A percentile compares a stretch with the other conserved stretches of the same genome.
Conservation (phyloP, 2,888 invertebrate genomes). For the Agrotis clavis region DNA sequence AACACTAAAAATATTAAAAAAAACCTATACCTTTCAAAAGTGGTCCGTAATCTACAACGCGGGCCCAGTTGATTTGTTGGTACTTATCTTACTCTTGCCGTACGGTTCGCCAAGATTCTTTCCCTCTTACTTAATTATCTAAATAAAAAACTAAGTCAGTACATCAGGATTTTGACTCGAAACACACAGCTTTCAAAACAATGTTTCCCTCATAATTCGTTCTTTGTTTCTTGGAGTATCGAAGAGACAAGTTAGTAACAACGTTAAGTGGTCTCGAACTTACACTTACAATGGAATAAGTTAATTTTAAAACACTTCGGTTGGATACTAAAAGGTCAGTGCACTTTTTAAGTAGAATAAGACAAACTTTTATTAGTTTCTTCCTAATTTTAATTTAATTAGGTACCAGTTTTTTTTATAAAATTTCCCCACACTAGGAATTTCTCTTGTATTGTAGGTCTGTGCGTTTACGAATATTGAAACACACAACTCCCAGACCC, state of each 20-base stretch:
- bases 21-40: too few relatives aligned
- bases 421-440: too few relatives aligned
- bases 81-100: too few relatives aligned
- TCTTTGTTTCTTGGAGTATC: constrained; percentile 33
- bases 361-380: neutral
- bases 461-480: neutral
- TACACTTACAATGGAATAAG: constrained; percentile 28
- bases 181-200: constrained; percentile 10
- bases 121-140: neutral
- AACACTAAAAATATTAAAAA: too few relatives aligned
- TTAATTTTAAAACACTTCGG: constrained; percentile 46
- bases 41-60: too few relatives aligned
- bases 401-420: too few relatives aligned
- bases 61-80: too few relatives aligned
- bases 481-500: too few relatives aligned
- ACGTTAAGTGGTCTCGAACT: constrained; percentile 45
- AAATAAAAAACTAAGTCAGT: neutral
- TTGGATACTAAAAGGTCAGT: constrained; percentile 26
- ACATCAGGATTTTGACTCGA: neutral
- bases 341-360: neutral
- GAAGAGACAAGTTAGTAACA: constrained; percentile 45
- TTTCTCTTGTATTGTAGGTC: too few relatives aligned
- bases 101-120: too few relatives aligned
- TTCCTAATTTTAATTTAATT: neutral
- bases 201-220: constrained; percentile 14